Evolutionary conservation across 1,140 invertebrate genomes (phyloP).

Genomic region (Drosophila miranda): DNA sequence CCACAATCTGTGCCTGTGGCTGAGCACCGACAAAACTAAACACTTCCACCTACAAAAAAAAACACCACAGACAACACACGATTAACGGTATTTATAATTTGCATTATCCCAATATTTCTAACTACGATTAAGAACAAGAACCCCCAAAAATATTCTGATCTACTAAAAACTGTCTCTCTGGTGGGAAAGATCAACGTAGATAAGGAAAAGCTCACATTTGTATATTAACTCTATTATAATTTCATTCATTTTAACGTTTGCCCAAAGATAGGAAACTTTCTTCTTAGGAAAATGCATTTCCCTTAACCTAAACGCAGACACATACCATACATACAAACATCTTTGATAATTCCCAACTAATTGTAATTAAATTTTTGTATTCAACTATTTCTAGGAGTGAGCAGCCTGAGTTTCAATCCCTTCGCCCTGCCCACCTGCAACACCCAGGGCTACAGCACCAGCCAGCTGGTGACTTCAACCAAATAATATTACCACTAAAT

Average conservation of each 20-base stretch:
- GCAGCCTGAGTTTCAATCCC: conserved; percentile 93
- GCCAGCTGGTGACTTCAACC: conserved; percentile 91
- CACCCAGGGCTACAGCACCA: conserved; percentile 91
- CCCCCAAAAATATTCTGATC: background rate
- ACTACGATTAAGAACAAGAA: conserved; percentile 2
- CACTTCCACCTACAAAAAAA: conserved; percentile 51
- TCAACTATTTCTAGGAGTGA: conserved; percentile 84
- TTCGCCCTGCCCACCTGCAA: conserved; percentile 95
- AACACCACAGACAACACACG: conserved; percentile 64
- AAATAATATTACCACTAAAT: conserved; percentile 87
- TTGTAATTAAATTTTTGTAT: background rate
- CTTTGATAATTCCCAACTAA: background rate
- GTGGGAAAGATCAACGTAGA: background rate
- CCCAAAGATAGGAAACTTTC: too few species aligned
- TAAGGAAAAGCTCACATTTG: background rate
- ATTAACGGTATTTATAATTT: conserved; percentile 81
- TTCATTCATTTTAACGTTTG: too few species aligned
- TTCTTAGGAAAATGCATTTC: background rate
- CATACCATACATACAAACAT: too few species aligned
- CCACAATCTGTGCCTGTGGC: conserved; percentile 10
- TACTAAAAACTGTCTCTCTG: background rate
- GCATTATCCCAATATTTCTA: conserved; percentile 23
- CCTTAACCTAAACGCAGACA: background rate
- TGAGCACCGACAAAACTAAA: conserved; percentile 47
- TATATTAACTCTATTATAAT: background rate